A percentile compares a stretch with the other conserved stretches of the same genome.
phyloP scores from a whole-genome alignment of 2,113 vertebrate species.

The Pteruthius melanotis region DNA sequence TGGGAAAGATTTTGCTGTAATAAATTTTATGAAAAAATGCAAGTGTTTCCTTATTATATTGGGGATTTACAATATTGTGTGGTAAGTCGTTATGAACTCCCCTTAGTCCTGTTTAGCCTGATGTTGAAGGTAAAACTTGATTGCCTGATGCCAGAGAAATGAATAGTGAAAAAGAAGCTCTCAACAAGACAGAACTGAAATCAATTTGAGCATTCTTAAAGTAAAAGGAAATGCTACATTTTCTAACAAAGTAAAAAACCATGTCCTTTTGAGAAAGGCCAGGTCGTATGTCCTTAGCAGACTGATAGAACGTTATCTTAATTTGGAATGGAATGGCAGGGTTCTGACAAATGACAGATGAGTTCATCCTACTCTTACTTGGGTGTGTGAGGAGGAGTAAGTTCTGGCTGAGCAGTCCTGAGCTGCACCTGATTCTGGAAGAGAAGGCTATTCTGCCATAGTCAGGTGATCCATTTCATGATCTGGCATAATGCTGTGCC shows the following conservation, averaged over 20 bases:
- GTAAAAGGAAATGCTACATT: neutral
- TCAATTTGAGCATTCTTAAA: neutral
- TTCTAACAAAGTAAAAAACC: neutral
- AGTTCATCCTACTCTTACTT: neutral
- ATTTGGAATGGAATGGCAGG: neutral
- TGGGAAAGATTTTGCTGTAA: neutral
- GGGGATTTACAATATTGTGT: neutral
- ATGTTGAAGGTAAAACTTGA: neutral
- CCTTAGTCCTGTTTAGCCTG: neutral
- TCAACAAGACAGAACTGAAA: neutral
- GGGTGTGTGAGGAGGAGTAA: neutral
- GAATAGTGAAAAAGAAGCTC: neutral
- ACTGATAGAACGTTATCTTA: neutral
- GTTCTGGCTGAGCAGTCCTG: neutral
- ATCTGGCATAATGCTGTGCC: neutral
- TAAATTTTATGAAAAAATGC: neutral
- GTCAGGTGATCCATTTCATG: rapidly evolving
- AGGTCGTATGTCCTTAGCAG: neutral
- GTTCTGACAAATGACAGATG: neutral
- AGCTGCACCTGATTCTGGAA: neutral
- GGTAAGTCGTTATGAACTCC: neutral
- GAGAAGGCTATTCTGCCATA: neutral
- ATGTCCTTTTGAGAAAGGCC: neutral
- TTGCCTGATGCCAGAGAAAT: neutral
- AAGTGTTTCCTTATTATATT: neutral